Evolutionary conservation across 2,888 invertebrate species (phyloP).

Genomic region (Sphinx pinastri): DNA sequence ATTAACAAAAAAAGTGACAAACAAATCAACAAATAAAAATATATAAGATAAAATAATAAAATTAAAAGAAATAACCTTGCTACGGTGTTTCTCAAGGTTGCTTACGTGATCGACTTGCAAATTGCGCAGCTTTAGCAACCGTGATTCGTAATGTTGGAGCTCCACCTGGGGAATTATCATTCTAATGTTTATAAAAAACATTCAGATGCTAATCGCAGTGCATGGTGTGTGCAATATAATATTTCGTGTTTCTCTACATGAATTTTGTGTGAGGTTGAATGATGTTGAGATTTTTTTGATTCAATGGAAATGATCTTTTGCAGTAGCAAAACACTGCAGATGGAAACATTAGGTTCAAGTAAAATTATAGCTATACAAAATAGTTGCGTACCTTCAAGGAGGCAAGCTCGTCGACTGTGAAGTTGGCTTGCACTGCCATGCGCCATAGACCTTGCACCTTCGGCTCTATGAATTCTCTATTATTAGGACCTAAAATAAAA

Average conservation of each 20-base stretch:
- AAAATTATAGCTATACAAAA: too few species aligned
- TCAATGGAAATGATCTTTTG: too few species aligned
- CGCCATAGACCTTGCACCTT: conserved; percentile 96
- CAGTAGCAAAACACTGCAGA: too few species aligned
- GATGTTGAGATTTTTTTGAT: too few species aligned
- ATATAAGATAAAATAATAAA: conserved; percentile 24
- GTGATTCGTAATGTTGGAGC: conserved; percentile 93
- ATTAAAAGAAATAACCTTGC: conserved; percentile 72
- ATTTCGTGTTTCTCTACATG: too few species aligned
- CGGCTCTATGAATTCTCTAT: conserved; percentile 94
- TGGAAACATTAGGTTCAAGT: too few species aligned
- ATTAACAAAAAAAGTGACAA: not conserved
- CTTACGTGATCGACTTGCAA: conserved; percentile 92
- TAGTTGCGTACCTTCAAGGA: conserved; percentile 87
- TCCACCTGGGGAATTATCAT: conserved; percentile 84
- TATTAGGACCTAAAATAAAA: conserved; percentile 84
- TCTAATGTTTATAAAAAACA: too few species aligned
- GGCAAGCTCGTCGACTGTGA: conserved; percentile 91
- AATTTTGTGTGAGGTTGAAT: too few species aligned
- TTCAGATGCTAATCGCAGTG: too few species aligned
- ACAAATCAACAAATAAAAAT: conserved; percentile 1
- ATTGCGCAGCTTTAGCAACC: conserved; percentile 92
- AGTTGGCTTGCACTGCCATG: conserved; percentile 90
- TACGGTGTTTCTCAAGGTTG: conserved; percentile 86
- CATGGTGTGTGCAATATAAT: too few species aligned